Evolutionary conservation across 1,140 invertebrate genomes (phyloP), one percentile per base, ranked within the genome.

Genomic region (Lucilia sericata): DNA sequence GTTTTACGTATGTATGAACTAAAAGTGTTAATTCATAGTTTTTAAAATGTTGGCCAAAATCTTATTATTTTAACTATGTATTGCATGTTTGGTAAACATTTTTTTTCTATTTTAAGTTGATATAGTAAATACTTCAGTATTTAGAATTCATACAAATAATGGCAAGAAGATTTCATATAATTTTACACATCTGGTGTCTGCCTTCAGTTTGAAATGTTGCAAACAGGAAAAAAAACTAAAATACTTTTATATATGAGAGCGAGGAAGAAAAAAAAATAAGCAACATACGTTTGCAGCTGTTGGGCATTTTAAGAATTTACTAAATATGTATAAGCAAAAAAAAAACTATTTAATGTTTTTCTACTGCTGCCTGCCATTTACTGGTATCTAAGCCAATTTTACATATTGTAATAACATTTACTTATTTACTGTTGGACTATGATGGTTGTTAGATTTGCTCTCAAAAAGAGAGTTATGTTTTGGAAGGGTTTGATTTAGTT

Each of bases 321-420:
- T 1, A 60, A 60, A 60, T 60, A 17, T 25, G n/a, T n/a, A n/a
- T n/a, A 70, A 70, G 60, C 60, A 70, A 70, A 70, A 70, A 70
- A 19, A 30, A 30, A 30, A 30, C 17, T 60, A 17, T 42, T 42
- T 3, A 42, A 42, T 42, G 2, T 42, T 42, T 42, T 42, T 42
- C 42, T 10, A 10, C 42, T 42, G 42, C 5, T 5, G 51, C 51
- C 7, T 70, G 25, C 25, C 3, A 30, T 70, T 70, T 70, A 17
- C 19, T 70, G 7, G 13, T 42, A 78, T 42, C 75, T 78, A 42
- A 78, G 34, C 75, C 75, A 78, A 14, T 78, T 78, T 19, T 42
- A 78, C 75, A 78, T 78, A 78, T 42, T 47, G 34, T n/a, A 78
- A 78, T 78, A 78, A 78, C 10, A 78, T 78, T 47, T 78, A 78